Percentiles rank a stretch among this genome's conserved stretches.
These are phyloP conservation scores for Lethrus apterus DNA, from an alignment of 1,140 invertebrate species.

Conservation along the genomic window DNA sequence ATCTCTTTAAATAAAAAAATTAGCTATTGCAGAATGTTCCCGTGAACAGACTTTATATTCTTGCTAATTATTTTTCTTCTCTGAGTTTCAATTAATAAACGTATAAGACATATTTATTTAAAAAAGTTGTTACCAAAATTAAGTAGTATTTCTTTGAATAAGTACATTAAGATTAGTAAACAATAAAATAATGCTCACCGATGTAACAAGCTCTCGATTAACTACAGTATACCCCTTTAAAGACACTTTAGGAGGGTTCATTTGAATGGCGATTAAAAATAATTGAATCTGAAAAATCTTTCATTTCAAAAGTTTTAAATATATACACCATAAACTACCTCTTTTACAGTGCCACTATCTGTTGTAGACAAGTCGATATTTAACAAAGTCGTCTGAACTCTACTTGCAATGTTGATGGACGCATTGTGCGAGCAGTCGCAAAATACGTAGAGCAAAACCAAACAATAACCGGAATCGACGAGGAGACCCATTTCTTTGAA, in stretches of 20 bases:
- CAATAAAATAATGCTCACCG: slow-evolving; percentile 37
- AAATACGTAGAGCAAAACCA: slow-evolving; percentile 49
- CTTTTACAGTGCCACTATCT: slow-evolving; percentile 47
- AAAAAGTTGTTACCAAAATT: too few species aligned
- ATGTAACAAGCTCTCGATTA: slow-evolving; percentile 50
- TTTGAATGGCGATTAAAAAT: slow-evolving; percentile 54
- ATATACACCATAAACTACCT: slow-evolving; percentile 35
- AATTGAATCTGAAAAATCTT: slow-evolving; percentile 47
- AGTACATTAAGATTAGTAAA: slow-evolving; percentile 7
- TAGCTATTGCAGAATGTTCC: too few species aligned
- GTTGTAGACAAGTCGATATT: slow-evolving; percentile 46
- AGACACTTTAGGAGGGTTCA: slow-evolving; percentile 55
- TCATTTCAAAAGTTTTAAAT: too few species aligned
- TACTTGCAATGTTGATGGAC: slow-evolving; percentile 44
- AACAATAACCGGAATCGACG: slow-evolving; percentile 52
- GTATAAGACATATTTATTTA: too few species aligned
- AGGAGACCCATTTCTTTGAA: slow-evolving; percentile 56
- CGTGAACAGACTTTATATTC: too few species aligned
- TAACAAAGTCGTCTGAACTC: slow-evolving; percentile 49
- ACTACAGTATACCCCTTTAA: slow-evolving; percentile 52
- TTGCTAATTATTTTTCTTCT: too few species aligned
- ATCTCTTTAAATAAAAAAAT: too few species aligned
- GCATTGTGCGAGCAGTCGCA: slow-evolving; percentile 54
- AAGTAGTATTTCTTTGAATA: too few species aligned
- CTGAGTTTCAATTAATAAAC: too few species aligned